phyloP scores from a whole-genome alignment of 2,888 invertebrate species.

The Alcis repandata region DNA sequence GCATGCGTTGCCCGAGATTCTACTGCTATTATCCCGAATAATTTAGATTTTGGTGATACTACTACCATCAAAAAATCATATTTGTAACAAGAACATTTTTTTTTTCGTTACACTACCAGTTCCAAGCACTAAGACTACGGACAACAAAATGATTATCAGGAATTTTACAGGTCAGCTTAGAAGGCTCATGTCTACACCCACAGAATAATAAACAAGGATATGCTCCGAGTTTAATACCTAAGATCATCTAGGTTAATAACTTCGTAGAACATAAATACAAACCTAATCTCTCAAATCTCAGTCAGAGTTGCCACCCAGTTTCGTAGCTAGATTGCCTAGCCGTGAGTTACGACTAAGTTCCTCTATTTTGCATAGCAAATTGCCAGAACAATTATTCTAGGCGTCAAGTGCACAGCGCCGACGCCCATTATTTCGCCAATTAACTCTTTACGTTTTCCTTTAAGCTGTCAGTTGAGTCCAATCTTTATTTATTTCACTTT shows the following conservation, averaged over 20 bases:
- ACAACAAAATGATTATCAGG: no score
- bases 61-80: no score
- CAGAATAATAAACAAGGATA: not conserved
- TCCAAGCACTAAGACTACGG: no score
- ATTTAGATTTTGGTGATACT: no score
- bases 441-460: conserved; percentile 22
- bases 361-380: conserved; percentile 35
- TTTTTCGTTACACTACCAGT: no score
- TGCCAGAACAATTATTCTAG: conserved; percentile 36
- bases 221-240: not conserved
- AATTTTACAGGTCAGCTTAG: no score
- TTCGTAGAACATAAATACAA: conserved; percentile 14
- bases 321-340: conserved; percentile 28
- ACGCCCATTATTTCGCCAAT: conserved; percentile 34
- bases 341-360: conserved; percentile 35
- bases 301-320: conserved; percentile 22
- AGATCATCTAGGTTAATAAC: not conserved
- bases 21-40: no score
- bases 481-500: conserved; percentile 1
- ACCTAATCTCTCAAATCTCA: conserved; percentile 20
- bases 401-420: conserved; percentile 30
- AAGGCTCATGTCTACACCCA: not conserved
- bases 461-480: conserved; percentile 12
- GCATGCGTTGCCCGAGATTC: no score
- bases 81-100: no score